Conservation (phyloP, 2,888 invertebrate species). For the Eristalis intricaria region DNA sequence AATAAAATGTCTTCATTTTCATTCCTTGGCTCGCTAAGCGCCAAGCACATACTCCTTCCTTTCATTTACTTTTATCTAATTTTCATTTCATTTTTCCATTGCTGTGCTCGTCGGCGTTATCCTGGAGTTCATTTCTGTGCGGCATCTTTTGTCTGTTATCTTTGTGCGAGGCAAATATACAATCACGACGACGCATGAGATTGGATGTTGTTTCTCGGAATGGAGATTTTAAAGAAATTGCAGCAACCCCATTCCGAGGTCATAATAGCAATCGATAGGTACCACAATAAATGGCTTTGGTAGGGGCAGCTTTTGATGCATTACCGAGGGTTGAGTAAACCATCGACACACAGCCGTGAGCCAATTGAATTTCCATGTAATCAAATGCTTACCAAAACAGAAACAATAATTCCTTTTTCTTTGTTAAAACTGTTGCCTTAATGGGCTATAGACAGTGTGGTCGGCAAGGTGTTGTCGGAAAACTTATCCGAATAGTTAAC, state of each 20-base stretch:
- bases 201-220: background rate
- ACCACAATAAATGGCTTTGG: background rate
- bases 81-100: slow-evolving; percentile 19
- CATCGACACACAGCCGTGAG: background rate
- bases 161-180: background rate
- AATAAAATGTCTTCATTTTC: background rate
- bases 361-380: slow-evolving; percentile 53
- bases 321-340: background rate
- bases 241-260: background rate
- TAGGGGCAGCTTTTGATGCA: background rate
- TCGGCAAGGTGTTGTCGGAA: background rate
- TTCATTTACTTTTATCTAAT: slow-evolving; percentile 53
- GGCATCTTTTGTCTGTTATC: background rate
- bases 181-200: background rate
- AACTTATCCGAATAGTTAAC: background rate
- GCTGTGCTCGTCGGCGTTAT: background rate
- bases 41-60: slow-evolving; percentile 12
- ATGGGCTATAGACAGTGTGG: slow-evolving; percentile 18
- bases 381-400: slow-evolving; percentile 37
- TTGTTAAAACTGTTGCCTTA: background rate
- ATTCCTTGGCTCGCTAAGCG: background rate
- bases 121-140: slow-evolving; percentile 3
- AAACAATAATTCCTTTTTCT: slow-evolving; percentile 2
- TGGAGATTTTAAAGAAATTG: background rate
- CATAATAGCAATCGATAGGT: background rate